phyloP scores from a whole-genome alignment of 2,113 vertebrate genomes.

The Paratilapia polleni region DNA sequence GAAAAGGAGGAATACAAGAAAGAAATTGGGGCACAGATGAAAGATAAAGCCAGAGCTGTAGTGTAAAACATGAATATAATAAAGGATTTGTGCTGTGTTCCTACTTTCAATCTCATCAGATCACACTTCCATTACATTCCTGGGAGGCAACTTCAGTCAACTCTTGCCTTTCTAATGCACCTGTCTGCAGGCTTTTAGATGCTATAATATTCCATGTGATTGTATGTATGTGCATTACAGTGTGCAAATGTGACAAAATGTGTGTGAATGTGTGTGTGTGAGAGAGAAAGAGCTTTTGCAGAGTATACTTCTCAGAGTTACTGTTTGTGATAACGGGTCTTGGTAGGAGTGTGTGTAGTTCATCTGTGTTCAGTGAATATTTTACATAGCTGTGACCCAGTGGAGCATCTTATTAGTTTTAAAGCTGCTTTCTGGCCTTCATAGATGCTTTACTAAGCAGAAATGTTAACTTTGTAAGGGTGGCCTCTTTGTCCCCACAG shows the following conservation, averaged over 20 bases:
- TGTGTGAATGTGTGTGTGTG: background rate
- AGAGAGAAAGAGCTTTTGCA: conserved; percentile 1
- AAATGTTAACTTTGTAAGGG: background rate
- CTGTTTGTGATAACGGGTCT: conserved; percentile 44
- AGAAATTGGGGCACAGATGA: background rate
- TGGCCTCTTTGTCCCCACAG: background rate
- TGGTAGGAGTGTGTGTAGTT: background rate
- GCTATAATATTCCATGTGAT: background rate
- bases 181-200: conserved; percentile 23
- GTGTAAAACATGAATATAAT: conserved; percentile 5
- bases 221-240: conserved; percentile 25
- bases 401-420: background rate
- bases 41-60: background rate
- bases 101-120: conserved; percentile 1
- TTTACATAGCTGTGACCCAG: background rate
- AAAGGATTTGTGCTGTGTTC: background rate
- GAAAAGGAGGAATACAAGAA: background rate
- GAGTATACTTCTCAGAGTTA: conserved; percentile 23
- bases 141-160: background rate
- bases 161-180: conserved; percentile 8
- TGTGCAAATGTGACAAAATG: conserved; percentile 4
- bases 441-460: background rate
- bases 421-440: background rate
- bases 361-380: background rate
- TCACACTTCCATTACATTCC: background rate